A percentile compares a stretch with the other conserved stretches of the same genome.
phyloP scores from a whole-genome alignment of 2,797 vertebrate species.

The Cynopterus sphinx region DNA sequence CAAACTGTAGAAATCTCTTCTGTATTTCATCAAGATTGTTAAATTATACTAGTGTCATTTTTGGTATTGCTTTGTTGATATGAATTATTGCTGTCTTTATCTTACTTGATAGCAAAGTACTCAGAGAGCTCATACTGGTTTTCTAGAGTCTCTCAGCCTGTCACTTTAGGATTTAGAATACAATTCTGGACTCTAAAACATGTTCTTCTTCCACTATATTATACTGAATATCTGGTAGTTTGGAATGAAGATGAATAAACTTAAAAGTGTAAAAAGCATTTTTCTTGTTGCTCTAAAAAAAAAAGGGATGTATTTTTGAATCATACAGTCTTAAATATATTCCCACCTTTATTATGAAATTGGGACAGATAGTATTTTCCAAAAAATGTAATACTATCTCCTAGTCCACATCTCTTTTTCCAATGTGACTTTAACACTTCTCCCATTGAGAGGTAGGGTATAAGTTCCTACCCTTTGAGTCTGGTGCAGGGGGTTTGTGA shows the following conservation, averaged over 20 bases:
- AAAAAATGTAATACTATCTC: not conserved
- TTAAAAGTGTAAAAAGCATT: not conserved
- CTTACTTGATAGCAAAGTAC: not conserved
- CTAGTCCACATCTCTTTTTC: not conserved
- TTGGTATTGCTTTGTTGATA: not conserved
- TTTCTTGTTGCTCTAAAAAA: not conserved
- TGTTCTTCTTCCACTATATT: not conserved
- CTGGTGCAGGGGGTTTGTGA: not conserved
- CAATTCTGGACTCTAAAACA: not conserved
- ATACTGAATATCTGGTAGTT: not conserved
- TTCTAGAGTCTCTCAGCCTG: not conserved
- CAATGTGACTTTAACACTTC: not conserved
- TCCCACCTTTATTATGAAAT: not conserved
- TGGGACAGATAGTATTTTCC: not conserved
- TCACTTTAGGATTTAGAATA: not conserved
- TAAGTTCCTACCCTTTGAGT: not conserved
- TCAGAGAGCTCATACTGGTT: not conserved
- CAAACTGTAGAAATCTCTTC: not conserved
- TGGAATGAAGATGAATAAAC: not conserved
- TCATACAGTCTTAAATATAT: not conserved
- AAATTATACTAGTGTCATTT: not conserved
- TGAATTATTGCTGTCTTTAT: not conserved
- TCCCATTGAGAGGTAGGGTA: not conserved
- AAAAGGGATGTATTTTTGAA: not conserved
- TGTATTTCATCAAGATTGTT: not conserved